A percentile compares a stretch with the other conserved stretches of the same genome.
Evolutionary conservation across 2,113 vertebrate species (phyloP).

Genomic region (Gopherus flavomarginatus): DNA sequence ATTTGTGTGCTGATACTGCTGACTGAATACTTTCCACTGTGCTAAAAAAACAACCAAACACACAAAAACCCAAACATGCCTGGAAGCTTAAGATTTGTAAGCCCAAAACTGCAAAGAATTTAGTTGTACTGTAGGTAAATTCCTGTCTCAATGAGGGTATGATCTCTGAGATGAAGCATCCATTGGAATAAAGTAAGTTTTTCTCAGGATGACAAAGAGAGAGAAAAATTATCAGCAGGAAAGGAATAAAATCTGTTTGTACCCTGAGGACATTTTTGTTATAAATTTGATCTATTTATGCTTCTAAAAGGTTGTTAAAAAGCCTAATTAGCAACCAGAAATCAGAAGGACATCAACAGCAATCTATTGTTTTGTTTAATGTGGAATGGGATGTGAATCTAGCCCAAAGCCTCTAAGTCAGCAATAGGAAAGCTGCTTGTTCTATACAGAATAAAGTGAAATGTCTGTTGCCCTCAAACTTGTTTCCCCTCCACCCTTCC

Average conservation of each 20-base stretch:
- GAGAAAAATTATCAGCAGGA: constrained; percentile 40
- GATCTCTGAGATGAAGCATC: constrained; percentile 28
- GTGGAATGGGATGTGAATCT: constrained; percentile 41
- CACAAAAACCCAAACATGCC: not conserved
- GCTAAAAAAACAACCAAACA: not conserved
- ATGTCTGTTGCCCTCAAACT: constrained; percentile 37
- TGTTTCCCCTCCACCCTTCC: not conserved
- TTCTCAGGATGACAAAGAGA: constrained; percentile 3
- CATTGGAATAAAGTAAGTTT: constrained; percentile 13
- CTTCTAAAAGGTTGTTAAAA: constrained; percentile 63
- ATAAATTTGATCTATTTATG: constrained; percentile 60
- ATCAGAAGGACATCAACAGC: constrained; percentile 43
- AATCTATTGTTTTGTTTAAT: constrained; percentile 69
- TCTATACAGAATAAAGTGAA: constrained; percentile 39
- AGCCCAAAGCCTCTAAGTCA: not conserved
- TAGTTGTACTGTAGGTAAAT: constrained; percentile 9
- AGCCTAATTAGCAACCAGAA: constrained; percentile 57
- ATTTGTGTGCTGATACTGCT: not conserved
- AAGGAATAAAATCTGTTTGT: constrained; percentile 45
- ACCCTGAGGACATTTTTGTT: constrained; percentile 34
- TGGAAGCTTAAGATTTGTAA: constrained; percentile 22
- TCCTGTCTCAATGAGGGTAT: not conserved
- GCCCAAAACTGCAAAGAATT: not conserved
- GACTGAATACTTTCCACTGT: not conserved
- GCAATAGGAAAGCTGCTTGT: constrained; percentile 21